A percentile compares a stretch with the other conserved stretches of the same genome.
These are phyloP conservation scores for Coenobita brevimanus DNA, from an alignment of 1,140 invertebrate genomes.

Conservation along the genomic window DNA sequence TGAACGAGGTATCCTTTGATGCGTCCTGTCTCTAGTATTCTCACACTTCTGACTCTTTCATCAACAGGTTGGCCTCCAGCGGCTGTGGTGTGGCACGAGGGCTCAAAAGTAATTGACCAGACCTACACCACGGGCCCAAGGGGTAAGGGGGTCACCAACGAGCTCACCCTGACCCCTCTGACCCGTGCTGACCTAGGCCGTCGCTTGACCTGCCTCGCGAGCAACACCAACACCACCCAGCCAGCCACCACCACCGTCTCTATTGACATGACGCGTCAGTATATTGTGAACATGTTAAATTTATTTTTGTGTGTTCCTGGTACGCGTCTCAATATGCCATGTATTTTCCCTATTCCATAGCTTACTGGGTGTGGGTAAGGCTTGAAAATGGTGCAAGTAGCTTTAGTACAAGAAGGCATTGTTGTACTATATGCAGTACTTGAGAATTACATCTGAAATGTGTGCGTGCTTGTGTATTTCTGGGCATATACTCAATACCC, in stretches of 20 bases:
- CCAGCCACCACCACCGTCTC: conserved; percentile 71
- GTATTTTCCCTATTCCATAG: too few relatives aligned
- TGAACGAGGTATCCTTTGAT: not conserved
- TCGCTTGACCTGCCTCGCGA: conserved; percentile 71
- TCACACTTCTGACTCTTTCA: not conserved
- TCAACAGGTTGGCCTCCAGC: conserved; percentile 41
- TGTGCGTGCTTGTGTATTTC: too few relatives aligned
- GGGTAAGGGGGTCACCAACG: conserved; percentile 70
- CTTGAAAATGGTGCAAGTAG: too few relatives aligned
- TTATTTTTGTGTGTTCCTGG: too few relatives aligned
- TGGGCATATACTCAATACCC: too few relatives aligned
- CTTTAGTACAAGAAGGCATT: too few relatives aligned
- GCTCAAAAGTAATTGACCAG: conserved; percentile 70
- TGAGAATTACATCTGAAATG: too few relatives aligned
- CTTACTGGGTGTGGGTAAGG: too few relatives aligned
- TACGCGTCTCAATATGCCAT: too few relatives aligned
- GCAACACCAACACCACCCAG: conserved; percentile 70
- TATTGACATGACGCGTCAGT: conserved; percentile 72
- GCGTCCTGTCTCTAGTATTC: not conserved
- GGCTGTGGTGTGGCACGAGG: conserved; percentile 70
- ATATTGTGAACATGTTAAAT: too few relatives aligned
- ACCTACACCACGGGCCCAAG: conserved; percentile 74
- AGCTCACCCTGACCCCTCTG: conserved; percentile 70
- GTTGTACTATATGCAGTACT: too few relatives aligned
- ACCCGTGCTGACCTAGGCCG: conserved; percentile 71